Evolutionary conservation across 2,113 vertebrate genomes (phyloP).

Genomic region (Camelus dromedarius): DNA sequence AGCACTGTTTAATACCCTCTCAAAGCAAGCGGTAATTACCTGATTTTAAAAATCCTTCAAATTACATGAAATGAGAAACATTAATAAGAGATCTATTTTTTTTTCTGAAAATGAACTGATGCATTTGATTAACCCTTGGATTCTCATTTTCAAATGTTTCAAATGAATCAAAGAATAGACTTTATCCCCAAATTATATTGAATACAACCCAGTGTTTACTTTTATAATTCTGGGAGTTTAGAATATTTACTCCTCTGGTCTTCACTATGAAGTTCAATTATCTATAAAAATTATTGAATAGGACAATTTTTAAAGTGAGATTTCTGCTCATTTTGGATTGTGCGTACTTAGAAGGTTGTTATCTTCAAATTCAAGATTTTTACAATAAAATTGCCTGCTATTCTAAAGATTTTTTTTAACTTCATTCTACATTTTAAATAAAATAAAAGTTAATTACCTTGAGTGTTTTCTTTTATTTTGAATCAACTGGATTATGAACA

Average conservation of each 20-base stretch:
- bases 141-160: not conserved
- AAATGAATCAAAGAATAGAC: not conserved
- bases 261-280: not conserved
- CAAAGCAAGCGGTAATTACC: not conserved
- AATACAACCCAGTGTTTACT: not conserved
- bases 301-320: not conserved
- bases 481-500: not conserved
- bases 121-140: not conserved
- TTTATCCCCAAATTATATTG: not conserved
- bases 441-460: not conserved
- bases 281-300: not conserved
- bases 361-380: not conserved
- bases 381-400: not conserved
- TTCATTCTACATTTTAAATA: not conserved
- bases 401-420: not conserved
- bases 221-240: not conserved
- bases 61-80: not conserved
- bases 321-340: not conserved
- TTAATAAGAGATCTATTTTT: not conserved
- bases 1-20: not conserved
- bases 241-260: not conserved
- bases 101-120: slow-evolving; percentile 14
- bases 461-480: not conserved
- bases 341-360: not conserved
- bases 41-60: not conserved